These are phyloP conservation scores for Aspidiotus destructor DNA, from an alignment of 2,888 invertebrate species.

Conservation along the genomic window DNA sequence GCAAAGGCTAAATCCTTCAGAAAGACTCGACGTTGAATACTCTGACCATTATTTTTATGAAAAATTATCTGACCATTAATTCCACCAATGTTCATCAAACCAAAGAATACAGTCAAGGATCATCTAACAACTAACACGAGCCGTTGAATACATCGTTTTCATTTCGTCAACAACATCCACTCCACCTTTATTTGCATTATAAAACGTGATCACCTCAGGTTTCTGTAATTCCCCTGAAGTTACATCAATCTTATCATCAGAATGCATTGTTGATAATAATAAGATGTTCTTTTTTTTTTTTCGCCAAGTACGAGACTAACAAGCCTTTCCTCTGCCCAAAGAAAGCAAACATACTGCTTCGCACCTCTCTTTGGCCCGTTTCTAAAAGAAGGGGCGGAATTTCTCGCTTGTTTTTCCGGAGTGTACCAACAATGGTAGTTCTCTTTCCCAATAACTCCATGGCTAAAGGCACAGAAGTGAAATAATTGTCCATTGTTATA, in stretches of 20 bases:
- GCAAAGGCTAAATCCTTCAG: no score
- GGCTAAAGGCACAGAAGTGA: conserved; percentile 28
- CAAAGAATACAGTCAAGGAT: neutral
- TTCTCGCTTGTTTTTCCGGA: conserved; percentile 37
- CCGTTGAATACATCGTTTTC: neutral
- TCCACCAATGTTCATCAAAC: neutral
- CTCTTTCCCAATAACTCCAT: conserved; percentile 33
- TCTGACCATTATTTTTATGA: neutral
- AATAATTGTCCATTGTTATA: conserved; percentile 28
- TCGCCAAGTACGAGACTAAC: no score
- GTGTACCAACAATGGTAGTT: conserved; percentile 35
- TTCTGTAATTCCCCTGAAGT: neutral
- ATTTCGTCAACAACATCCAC: neutral
- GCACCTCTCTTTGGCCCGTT: conserved; percentile 27
- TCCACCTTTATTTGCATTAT: neutral
- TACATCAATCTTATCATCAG: no score
- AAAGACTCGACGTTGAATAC: no score
- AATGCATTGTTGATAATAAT: no score
- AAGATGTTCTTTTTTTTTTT: conserved; percentile 26
- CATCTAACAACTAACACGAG: neutral
- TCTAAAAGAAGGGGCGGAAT: conserved; percentile 35
- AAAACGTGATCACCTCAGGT: neutral
- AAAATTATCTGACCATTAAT: neutral
- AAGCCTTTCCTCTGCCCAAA: no score
- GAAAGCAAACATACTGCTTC: conserved; percentile 35